A percentile compares a stretch with the other conserved stretches of the same genome.
phyloP scores from a whole-genome alignment of 1,140 invertebrate genomes.

The Leptopilina clavipes region DNA sequence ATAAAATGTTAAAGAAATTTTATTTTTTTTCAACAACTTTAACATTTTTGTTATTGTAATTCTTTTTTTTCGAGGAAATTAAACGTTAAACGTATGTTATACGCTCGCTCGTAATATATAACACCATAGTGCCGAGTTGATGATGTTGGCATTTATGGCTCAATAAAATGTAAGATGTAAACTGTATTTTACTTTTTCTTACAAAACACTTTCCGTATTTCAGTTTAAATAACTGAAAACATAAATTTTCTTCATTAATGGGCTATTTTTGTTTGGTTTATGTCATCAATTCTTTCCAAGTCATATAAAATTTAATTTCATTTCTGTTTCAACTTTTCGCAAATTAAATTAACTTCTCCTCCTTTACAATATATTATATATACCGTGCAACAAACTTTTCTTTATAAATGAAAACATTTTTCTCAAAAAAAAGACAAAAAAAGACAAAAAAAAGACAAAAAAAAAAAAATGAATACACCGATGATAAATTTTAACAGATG shows the following conservation, averaged over 20 bases:
- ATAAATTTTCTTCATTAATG: neutral
- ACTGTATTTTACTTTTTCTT: neutral
- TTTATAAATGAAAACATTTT: no score
- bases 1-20: no score
- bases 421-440: no score
- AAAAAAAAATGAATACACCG: no score
- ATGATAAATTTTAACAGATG: no score
- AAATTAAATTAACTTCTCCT: neutral
- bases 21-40: no score
- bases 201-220: neutral
- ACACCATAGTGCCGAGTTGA: neutral
- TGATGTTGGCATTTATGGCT: neutral
- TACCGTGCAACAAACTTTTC: neutral
- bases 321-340: neutral
- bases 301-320: neutral
- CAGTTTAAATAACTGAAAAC: neutral
- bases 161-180: neutral
- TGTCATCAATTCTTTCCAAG: neutral
- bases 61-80: neutral
- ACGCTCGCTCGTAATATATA: no score
- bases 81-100: neutral
- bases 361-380: neutral
- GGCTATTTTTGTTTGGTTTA: neutral
- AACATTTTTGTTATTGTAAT: neutral
- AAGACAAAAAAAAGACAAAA: no score